Percentiles rank a stretch among this genome's conserved stretches.
Conservation (phyloP, 2,888 invertebrate genomes). For the Antheraea assamensis region DNA sequence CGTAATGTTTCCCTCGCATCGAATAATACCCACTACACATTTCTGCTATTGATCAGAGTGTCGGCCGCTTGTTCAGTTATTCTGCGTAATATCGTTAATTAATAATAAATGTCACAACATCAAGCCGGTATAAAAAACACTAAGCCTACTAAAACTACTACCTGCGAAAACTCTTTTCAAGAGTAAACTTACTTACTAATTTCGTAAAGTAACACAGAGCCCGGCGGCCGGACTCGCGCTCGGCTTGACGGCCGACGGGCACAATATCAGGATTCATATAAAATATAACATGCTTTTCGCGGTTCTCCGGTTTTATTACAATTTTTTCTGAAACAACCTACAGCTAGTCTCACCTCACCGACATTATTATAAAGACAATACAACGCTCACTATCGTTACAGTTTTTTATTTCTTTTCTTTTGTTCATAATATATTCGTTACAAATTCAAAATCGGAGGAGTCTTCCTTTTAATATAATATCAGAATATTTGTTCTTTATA, state of each 20-base stretch:
- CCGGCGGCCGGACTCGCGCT: conserved; percentile 36
- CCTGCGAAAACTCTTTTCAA: conserved; percentile 82
- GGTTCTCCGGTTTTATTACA: conserved; percentile 75
- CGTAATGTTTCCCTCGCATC: conserved; percentile 39
- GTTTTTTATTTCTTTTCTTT: conserved; percentile 44
- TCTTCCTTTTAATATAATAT: conserved; percentile 47
- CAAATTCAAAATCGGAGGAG: conserved; percentile 65
- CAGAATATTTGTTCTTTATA: conserved; percentile 61
- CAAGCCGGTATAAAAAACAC: conserved; percentile 83
- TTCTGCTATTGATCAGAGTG: conserved; percentile 67
- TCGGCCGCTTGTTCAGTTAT: conserved; percentile 70
- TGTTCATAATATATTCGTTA: conserved; percentile 62
- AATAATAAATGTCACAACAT: conserved; percentile 81
- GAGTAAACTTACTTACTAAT: conserved; percentile 77
- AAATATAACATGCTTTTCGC: conserved; percentile 77
- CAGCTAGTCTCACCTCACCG: conserved; percentile 67
- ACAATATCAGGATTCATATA: conserved; percentile 72
- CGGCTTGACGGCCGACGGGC: conserved; percentile 39
- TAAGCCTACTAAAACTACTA: conserved; percentile 82
- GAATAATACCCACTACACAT: conserved; percentile 78
- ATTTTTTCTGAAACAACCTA: conserved; percentile 82
- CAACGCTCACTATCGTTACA: conserved; percentile 76
- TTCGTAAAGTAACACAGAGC: conserved; percentile 76
- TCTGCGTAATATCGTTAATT: conserved; percentile 68
- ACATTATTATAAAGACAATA: conserved; percentile 75